Conservation (phyloP, 2,888 invertebrate genomes). For the Hirudinaria manillensis region DNA sequence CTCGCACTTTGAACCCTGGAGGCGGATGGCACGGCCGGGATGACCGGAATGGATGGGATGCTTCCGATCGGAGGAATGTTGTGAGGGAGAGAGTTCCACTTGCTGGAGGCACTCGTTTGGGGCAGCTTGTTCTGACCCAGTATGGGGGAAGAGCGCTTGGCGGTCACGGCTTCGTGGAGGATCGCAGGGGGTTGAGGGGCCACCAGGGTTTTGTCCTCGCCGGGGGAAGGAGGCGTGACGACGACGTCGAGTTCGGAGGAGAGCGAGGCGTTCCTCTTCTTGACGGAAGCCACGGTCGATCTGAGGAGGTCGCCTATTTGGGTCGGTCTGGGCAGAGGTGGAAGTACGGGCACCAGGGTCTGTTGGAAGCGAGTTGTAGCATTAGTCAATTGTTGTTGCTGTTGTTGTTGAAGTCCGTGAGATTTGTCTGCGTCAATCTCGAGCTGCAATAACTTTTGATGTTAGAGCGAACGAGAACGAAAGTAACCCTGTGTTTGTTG, state of each 20-base stretch:
- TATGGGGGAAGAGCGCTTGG: not conserved
- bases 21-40: not conserved
- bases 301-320: not conserved
- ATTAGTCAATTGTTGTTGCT: not conserved
- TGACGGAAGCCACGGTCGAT: not conserved
- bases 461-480: no score
- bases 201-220: not conserved
- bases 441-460: no score
- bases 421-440: not conserved
- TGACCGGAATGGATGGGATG: not conserved
- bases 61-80: slow-evolving; percentile 9
- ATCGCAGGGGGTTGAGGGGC: not conserved
- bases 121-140: not conserved
- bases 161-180: not conserved
- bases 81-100: slow-evolving; percentile 27
- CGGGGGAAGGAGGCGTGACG: slow-evolving; percentile 16
- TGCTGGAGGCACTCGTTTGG: not conserved
- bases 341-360: slow-evolving; percentile 2
- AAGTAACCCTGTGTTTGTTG: no score
- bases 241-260: slow-evolving; percentile 25
- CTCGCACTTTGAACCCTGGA: not conserved
- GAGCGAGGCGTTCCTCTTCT: not conserved
- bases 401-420: not conserved
- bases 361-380: slow-evolving; percentile 4
- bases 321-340: not conserved